Evolutionary conservation across 2,888 invertebrate species (phyloP).

Genomic region (Rotaria macrura): DNA sequence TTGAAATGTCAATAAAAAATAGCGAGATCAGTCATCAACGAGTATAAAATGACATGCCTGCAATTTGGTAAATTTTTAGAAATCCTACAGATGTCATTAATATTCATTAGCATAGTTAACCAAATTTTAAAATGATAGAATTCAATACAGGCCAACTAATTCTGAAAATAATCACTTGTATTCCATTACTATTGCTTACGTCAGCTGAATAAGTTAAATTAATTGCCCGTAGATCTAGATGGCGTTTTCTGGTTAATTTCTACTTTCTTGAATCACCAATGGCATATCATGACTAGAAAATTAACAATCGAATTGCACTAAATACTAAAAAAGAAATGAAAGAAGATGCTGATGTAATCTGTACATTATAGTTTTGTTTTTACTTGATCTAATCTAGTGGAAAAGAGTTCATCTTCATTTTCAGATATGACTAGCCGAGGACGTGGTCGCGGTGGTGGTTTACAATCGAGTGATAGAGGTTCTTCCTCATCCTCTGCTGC

Average conservation of each 20-base stretch:
- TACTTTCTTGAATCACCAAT: neutral
- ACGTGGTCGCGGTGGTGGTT: neutral
- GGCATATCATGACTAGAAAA: neutral
- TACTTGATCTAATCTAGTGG: too few relatives aligned
- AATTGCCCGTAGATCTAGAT: neutral
- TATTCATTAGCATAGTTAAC: neutral
- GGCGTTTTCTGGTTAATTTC: neutral
- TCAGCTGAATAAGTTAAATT: neutral
- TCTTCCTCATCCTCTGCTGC: neutral
- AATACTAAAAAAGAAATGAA: too few relatives aligned
- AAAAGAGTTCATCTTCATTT: neutral
- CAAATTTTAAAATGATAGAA: neutral
- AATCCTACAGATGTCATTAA: neutral
- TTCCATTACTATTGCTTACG: too few relatives aligned
- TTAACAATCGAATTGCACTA: neutral
- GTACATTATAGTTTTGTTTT: too few relatives aligned
- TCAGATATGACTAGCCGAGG: neutral
- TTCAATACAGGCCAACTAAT: neutral
- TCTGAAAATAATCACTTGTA: neutral
- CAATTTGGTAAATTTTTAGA: too few relatives aligned
- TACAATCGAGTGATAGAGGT: neutral
- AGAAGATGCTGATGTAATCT: too few relatives aligned
- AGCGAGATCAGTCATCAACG: too few relatives aligned
- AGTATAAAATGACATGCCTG: neutral
- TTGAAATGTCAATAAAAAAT: too few relatives aligned